Evolutionary conservation across 2,113 vertebrate genomes (phyloP).

Genomic region (Procapra przewalskii): DNA sequence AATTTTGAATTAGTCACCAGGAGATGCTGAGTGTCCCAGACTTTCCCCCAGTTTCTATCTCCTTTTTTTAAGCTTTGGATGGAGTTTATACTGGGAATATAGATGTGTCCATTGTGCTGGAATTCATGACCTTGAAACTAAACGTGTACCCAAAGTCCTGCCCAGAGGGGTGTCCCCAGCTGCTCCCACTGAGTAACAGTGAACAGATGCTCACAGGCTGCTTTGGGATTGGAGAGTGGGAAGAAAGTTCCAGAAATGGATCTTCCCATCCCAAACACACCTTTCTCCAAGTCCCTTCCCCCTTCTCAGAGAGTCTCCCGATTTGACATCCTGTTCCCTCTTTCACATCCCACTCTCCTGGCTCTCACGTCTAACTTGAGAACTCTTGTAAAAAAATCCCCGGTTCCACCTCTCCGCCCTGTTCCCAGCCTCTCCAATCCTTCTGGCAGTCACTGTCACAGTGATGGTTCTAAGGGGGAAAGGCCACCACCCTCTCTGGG

Average conservation of each 20-base stretch:
- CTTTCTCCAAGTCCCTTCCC: not conserved
- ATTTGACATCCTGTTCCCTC: not conserved
- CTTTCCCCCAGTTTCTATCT: not conserved
- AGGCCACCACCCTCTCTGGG: not conserved
- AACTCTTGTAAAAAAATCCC: not conserved
- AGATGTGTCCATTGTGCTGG: not conserved
- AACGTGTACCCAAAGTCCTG: not conserved
- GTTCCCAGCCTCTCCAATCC: not conserved
- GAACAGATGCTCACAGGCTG: not conserved
- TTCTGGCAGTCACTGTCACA: not conserved
- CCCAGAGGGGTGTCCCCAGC: not conserved
- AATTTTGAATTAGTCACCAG: not conserved
- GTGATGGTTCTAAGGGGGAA: not conserved
- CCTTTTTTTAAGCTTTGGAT: too few relatives aligned
- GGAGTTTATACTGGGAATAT: not conserved
- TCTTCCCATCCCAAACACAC: not conserved
- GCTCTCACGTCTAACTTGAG: not conserved
- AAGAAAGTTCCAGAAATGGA: not conserved
- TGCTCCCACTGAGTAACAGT: not conserved
- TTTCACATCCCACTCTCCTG: not conserved
- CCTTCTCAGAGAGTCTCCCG: not conserved
- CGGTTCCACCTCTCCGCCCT: not conserved
- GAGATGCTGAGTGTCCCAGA: not conserved
- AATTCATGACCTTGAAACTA: not conserved
- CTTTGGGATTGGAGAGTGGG: not conserved